phyloP scores from a whole-genome alignment of 2,113 vertebrate genomes.

The Cathartes aura region DNA sequence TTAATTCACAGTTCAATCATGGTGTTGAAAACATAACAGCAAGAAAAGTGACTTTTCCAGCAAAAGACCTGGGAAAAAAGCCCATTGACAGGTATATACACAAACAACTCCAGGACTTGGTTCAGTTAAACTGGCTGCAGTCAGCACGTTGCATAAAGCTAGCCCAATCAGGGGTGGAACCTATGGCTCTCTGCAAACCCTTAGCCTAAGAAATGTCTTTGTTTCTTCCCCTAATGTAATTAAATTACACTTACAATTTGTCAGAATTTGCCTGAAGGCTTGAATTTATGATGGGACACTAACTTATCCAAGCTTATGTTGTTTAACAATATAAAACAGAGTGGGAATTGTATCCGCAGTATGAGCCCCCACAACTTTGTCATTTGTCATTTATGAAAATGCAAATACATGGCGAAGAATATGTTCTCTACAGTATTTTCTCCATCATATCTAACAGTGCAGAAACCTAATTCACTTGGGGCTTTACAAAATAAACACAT shows the following conservation, averaged over 20 bases:
- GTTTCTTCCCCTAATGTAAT: neutral
- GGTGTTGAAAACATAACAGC: neutral
- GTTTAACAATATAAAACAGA: neutral
- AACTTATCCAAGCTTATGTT: neutral
- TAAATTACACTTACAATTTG: neutral
- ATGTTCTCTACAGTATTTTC: neutral
- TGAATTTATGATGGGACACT: neutral
- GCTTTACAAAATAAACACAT: neutral
- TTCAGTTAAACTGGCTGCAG: neutral
- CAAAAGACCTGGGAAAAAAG: neutral
- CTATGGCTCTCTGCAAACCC: neutral
- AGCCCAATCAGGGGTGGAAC: neutral
- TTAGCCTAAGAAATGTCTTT: neutral
- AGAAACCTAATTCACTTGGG: neutral
- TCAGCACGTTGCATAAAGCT: accelerated
- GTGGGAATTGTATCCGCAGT: neutral
- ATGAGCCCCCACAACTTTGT: neutral
- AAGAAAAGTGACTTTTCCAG: neutral
- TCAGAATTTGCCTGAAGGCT: neutral
- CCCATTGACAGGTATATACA: neutral
- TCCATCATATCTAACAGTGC: neutral
- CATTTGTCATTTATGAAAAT: neutral
- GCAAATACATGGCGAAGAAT: neutral
- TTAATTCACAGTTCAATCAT: neutral
- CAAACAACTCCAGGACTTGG: neutral